These are phyloP conservation scores for Metellina segmentata DNA, from an alignment of 2,888 invertebrate species.

Conservation along the genomic window DNA sequence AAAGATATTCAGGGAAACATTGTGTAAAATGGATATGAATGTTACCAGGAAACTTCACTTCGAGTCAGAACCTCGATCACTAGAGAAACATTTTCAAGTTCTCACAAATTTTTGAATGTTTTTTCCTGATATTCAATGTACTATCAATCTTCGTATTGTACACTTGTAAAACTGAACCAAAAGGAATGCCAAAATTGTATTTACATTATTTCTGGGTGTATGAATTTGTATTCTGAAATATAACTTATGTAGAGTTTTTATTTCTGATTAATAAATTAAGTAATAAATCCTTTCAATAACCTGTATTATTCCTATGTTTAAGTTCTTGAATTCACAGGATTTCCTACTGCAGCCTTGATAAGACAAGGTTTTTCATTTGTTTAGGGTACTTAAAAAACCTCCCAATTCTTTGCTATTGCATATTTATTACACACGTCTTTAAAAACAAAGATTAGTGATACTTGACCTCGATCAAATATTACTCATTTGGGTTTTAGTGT, in stretches of 20 bases:
- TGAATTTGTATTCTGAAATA: background rate
- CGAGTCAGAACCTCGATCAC: slow-evolving; percentile 83
- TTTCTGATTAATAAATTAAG: too few species aligned
- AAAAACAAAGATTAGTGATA: too few species aligned
- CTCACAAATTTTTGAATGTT: slow-evolving; percentile 81
- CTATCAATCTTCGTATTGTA: background rate
- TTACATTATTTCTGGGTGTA: background rate
- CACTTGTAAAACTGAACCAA: background rate
- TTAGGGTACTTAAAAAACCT: too few species aligned
- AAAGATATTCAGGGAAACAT: slow-evolving; percentile 86
- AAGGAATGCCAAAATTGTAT: background rate
- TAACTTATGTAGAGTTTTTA: too few species aligned
- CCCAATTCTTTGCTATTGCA: too few species aligned
- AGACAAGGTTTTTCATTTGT: too few species aligned
- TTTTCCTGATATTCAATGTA: background rate
- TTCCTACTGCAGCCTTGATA: too few species aligned
- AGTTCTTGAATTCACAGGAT: too few species aligned
- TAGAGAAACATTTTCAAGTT: slow-evolving; percentile 90
- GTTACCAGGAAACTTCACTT: slow-evolving; percentile 86
- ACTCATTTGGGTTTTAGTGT: too few species aligned
- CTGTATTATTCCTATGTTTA: too few species aligned
- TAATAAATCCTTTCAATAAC: background rate
- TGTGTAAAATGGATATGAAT: slow-evolving; percentile 86
- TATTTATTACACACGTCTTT: too few species aligned
- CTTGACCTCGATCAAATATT: too few species aligned